phyloP scores from a whole-genome alignment of 2,113 vertebrate genomes.

The Perognathus longimembris region DNA sequence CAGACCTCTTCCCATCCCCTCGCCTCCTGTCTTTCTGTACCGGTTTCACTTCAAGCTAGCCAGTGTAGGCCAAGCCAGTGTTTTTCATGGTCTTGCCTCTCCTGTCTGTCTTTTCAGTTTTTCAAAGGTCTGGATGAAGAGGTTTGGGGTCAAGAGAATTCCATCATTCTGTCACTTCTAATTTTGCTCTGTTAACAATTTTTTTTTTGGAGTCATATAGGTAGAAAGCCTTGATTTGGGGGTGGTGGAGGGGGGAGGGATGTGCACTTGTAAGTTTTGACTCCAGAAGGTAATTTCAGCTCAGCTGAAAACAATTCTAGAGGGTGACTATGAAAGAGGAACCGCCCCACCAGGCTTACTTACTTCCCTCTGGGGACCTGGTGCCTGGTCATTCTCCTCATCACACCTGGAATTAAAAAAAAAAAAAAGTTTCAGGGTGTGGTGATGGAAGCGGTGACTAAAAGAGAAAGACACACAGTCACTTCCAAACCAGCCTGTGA shows the following conservation, averaged over 20 bases:
- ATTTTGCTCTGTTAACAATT: constrained; percentile 35
- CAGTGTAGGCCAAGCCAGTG: background rate
- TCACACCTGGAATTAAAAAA: background rate
- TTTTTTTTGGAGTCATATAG: background rate
- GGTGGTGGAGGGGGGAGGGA: background rate
- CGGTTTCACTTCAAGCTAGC: background rate
- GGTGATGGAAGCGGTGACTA: no score
- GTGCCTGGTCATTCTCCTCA: background rate
- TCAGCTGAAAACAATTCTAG: constrained; percentile 21
- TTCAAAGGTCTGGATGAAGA: background rate
- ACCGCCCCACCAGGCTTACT: background rate
- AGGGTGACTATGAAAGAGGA: background rate
- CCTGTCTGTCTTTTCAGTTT: background rate
- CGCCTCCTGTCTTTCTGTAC: background rate
- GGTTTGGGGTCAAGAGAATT: background rate
- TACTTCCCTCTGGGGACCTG: background rate
- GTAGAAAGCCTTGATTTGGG: constrained; percentile 34
- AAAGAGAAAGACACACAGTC: background rate
- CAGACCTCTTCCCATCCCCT: background rate
- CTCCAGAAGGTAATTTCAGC: background rate
- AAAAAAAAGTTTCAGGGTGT: background rate
- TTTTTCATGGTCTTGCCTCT: background rate
- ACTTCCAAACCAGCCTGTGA: background rate
- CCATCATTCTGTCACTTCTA: background rate
- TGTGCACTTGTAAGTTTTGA: background rate